Percentiles rank a stretch among this genome's conserved stretches.
Conservation (phyloP, 2,888 invertebrate genomes). For the Lordiphosa fenestrarum region DNA sequence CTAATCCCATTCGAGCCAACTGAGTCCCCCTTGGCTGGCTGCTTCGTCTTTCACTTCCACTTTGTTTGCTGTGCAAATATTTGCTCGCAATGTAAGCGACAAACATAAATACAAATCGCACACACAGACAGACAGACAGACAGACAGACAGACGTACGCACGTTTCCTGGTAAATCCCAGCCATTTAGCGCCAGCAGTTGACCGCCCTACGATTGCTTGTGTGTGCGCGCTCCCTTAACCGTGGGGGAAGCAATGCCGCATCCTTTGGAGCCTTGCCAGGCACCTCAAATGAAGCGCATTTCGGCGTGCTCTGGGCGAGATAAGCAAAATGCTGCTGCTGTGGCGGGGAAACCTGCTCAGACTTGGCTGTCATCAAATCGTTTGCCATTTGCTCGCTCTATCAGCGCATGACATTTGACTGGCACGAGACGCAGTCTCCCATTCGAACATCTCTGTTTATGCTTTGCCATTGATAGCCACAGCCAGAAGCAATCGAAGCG, state of each 20-base stretch:
- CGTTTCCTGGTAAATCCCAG: conserved; percentile 57
- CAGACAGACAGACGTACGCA: conserved; percentile 29
- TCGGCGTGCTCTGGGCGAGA: conserved; percentile 59
- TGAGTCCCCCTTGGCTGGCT: conserved; percentile 23
- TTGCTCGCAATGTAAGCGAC: conserved; percentile 62
- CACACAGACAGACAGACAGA: conserved; percentile 8
- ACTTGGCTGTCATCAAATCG: conserved; percentile 39
- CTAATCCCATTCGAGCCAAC: conserved; percentile 59
- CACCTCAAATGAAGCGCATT: conserved; percentile 67
- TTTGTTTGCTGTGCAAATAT: conserved; percentile 61
- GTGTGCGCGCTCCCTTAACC: conserved; percentile 3
- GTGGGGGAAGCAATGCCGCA: conserved; percentile 16
- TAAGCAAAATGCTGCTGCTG: conserved; percentile 63
- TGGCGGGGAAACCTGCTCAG: conserved; percentile 49
- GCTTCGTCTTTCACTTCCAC: background rate
- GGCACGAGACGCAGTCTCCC: conserved; percentile 25
- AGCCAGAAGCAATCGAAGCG: conserved; percentile 46
- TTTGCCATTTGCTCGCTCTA: conserved; percentile 68
- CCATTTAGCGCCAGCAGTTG: conserved; percentile 55
- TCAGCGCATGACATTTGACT: conserved; percentile 68
- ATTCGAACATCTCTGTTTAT: conserved; percentile 22
- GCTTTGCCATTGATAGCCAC: conserved; percentile 55
- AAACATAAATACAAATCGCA: conserved; percentile 57
- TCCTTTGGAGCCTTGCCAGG: conserved; percentile 58
- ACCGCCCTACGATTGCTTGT: conserved; percentile 41